A percentile compares a stretch with the other conserved stretches of the same genome.
These are phyloP conservation scores for Zygothrica quintamaculata DNA, from an alignment of 2,888 invertebrate species.

Conservation along the genomic window DNA sequence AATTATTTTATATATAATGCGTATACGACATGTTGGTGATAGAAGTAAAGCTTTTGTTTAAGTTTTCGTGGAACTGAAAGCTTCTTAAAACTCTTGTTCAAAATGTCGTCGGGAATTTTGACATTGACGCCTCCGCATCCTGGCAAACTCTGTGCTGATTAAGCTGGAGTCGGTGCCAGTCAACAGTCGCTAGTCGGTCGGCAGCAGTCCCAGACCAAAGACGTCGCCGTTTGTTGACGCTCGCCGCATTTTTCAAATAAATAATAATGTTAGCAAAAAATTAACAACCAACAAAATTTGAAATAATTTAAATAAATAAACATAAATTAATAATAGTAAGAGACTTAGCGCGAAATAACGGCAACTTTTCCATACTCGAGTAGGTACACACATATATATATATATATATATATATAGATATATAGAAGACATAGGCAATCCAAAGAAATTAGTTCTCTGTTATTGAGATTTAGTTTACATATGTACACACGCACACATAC, in stretches of 20 bases:
- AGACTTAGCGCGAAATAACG: constrained; percentile 33
- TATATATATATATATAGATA: too few species aligned
- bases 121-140: constrained; percentile 47
- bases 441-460: constrained; percentile 1
- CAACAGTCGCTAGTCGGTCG: constrained; percentile 57
- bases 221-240: constrained; percentile 59
- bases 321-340: constrained; percentile 9
- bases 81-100: constrained; percentile 28
- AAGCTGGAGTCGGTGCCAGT: constrained; percentile 26
- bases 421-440: background rate
- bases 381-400: constrained; percentile 12
- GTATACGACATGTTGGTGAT: constrained; percentile 49
- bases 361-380: constrained; percentile 21
- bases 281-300: too few species aligned
- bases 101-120: constrained; percentile 40
- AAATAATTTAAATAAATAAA: constrained; percentile 16
- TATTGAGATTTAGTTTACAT: constrained; percentile 3
- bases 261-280: too few species aligned
- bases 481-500: constrained; percentile 3
- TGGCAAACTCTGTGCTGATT: constrained; percentile 25
- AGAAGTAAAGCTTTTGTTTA: constrained; percentile 39
- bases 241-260: too few species aligned
- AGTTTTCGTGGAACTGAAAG: constrained; percentile 18
- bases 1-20: constrained; percentile 53
- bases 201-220: constrained; percentile 71